These are phyloP conservation scores for Poeciliopsis gracilis DNA, from an alignment of 2,797 vertebrate genomes.

Conservation along the genomic window DNA sequence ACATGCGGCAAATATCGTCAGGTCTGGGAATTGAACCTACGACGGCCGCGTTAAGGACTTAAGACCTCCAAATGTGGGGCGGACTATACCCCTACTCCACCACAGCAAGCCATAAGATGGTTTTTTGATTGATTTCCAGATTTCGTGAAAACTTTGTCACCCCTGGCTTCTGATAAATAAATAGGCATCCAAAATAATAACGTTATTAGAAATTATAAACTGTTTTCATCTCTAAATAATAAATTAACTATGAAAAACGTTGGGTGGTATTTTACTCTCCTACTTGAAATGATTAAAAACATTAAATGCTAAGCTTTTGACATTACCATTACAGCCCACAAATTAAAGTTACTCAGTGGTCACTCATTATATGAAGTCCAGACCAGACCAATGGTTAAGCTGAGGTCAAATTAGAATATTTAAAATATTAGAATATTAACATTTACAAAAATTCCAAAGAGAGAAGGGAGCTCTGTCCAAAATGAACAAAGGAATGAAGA, in stretches of 20 bases:
- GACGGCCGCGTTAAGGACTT: too few species aligned
- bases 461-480: background rate
- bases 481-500: background rate
- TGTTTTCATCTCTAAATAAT: background rate
- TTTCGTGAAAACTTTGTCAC: slow-evolving; percentile 15
- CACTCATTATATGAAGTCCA: background rate
- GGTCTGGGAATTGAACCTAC: too few species aligned
- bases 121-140: slow-evolving; percentile 34
- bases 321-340: background rate
- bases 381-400: background rate
- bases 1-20: too few species aligned
- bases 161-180: background rate
- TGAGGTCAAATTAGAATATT: background rate
- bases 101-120: slow-evolving; percentile 26
- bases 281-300: background rate
- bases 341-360: background rate
- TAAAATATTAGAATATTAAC: background rate
- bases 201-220: background rate
- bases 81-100: too few species aligned
- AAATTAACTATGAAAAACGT: background rate
- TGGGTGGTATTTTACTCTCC: background rate
- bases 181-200: background rate
- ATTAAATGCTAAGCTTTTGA: background rate
- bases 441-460: background rate
- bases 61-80: too few species aligned